Base-by-base conservation (phyloP, 2,888 invertebrate species). In the Drosophila anomelani region DNA sequence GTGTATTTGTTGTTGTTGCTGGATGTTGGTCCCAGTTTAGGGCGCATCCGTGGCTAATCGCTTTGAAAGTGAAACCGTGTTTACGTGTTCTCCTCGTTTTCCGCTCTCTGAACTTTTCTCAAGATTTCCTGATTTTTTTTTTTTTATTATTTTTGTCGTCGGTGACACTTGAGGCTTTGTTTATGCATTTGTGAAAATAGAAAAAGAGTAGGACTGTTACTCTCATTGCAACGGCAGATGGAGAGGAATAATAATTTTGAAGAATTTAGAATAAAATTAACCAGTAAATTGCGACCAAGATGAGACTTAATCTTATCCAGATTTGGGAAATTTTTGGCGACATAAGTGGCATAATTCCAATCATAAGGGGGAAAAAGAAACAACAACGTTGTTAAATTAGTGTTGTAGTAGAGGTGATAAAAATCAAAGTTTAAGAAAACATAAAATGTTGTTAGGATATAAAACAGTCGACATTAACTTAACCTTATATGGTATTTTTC, bases 31-130 rank as follows among this genome's bases (percentile, higher is more conserved):
- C 74, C 78, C 75, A 89, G 67, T 63, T 75, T 61, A 55, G 64
- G 71, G 86, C 89, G 87, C 81, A 72, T 58, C 90, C 87, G 70
- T 88, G 68, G 79, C 85, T 88, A 90, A 88, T 83, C 88, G 76
- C 86, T 88, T 88, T 88, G 90, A 88, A 88, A 90, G 89, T 90
- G 88, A 88, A 88, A 90, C 90, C 81, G 72, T 88, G 90, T 88
- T 88, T 90, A 86, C 78, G 81, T 79, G 17, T 85, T 79, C 55
- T 67, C 73, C 76, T 72, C 63, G 56, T 70, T 81, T 85, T 84
- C 89, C 89, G 85, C 67, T 78, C 64, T 68, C 63, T 54, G 44
- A n/a, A 41, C 56, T 49, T 69, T 39, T 32, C 41, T 51, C 60
- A 41, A 43, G 41, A 61, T 61, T 43, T 61, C 61, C 60, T 36